Evolutionary conservation across 2,888 invertebrate species (phyloP).

Genomic region (Pyrrhia umbra): DNA sequence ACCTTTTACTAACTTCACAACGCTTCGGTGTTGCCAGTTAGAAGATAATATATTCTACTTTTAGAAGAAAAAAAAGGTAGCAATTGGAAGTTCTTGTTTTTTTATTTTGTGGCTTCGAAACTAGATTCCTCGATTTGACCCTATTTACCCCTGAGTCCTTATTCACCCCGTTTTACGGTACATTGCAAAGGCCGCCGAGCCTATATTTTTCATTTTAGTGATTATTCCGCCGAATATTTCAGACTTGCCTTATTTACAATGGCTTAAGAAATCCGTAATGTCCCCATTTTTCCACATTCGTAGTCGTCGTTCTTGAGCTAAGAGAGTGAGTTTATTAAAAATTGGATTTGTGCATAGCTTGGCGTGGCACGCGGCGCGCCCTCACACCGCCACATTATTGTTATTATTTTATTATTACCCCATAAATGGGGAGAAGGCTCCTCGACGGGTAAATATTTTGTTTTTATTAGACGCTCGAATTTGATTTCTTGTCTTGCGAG

Average conservation of each 20-base stretch:
- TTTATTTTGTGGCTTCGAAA: too few relatives aligned
- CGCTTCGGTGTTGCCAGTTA: too few relatives aligned
- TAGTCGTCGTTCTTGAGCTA: conserved; percentile 52
- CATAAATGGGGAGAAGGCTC: conserved; percentile 40
- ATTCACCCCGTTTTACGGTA: too few relatives aligned
- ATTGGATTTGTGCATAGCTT: conserved; percentile 79
- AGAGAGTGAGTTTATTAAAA: conserved; percentile 83
- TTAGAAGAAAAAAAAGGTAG: too few relatives aligned
- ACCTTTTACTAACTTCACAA: too few relatives aligned
- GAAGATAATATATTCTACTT: too few relatives aligned
- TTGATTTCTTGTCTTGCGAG: neutral
- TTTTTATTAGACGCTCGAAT: conserved; percentile 34
- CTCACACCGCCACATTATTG: conserved; percentile 56
- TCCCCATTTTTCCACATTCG: conserved; percentile 24
- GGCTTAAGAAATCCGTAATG: neutral
- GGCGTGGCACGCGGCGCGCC: conserved; percentile 68
- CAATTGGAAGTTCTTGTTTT: too few relatives aligned
- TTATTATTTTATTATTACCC: conserved; percentile 67
- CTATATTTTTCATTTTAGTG: conserved; percentile 3
- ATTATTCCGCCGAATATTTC: neutral
- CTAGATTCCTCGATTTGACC: too few relatives aligned
- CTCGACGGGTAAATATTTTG: conserved; percentile 49
- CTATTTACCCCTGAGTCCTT: too few relatives aligned
- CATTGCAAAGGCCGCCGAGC: neutral
- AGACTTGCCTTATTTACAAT: neutral